A percentile compares a stretch with the other conserved stretches of the same genome.
phyloP scores from a whole-genome alignment of 2,888 invertebrate genomes.

The Tethea ocularis region DNA sequence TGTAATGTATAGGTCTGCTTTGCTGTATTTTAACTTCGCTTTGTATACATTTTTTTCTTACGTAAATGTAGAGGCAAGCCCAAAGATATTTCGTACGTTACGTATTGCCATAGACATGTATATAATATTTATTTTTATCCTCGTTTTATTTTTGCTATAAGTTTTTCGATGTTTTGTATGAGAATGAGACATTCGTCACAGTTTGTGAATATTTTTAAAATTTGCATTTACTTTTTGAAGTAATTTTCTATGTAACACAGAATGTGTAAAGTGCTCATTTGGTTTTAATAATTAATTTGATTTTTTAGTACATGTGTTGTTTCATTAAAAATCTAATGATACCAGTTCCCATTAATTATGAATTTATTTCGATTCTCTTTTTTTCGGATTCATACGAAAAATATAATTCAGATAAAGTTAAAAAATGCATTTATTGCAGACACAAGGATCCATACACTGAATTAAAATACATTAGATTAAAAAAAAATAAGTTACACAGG shows the following conservation, averaged over 20 bases:
- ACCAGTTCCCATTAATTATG: no score
- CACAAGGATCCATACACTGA: no score
- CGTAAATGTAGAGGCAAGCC: constrained; percentile 45
- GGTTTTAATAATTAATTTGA: constrained; percentile 52
- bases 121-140: constrained; percentile 59
- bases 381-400: no score
- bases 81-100: constrained; percentile 70
- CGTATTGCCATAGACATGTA: constrained; percentile 63
- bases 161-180: constrained; percentile 14
- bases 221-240: constrained; percentile 38
- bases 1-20: no score
- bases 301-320: constrained; percentile 29
- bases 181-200: constrained; percentile 14
- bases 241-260: constrained; percentile 37
- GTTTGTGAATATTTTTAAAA: constrained; percentile 16
- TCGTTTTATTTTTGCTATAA: constrained; percentile 26
- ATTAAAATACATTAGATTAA: no score
- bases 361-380: no score
- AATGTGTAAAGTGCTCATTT: constrained; percentile 48
- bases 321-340: constrained; percentile 22
- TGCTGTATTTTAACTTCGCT: neutral
- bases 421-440: no score
- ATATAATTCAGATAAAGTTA: no score
- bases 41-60: constrained; percentile 16
- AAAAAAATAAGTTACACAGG: no score